These are phyloP conservation scores for Corvus moneduloides DNA, from an alignment of 2,113 vertebrate genomes.

Conservation along the genomic window DNA sequence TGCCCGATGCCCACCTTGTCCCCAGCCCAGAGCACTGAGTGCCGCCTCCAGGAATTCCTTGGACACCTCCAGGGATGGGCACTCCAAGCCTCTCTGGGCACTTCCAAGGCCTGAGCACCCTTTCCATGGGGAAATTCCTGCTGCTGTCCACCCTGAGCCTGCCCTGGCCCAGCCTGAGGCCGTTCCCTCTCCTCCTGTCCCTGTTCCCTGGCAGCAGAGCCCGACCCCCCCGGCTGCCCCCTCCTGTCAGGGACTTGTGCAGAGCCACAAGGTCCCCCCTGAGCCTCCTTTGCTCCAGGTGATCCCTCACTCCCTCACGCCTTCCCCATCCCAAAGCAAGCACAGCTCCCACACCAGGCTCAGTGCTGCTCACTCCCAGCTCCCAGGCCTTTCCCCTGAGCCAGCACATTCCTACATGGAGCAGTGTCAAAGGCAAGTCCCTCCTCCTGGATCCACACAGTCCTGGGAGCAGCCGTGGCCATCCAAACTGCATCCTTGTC, in stretches of 20 bases:
- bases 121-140: background rate
- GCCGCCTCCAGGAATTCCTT: background rate
- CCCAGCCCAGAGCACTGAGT: background rate
- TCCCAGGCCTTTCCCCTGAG: background rate
- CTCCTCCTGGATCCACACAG: rapidly evolving
- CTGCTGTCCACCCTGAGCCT: background rate
- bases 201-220: background rate
- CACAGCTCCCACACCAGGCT: rapidly evolving
- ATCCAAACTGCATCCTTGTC: background rate
- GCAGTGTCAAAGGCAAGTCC: rapidly evolving
- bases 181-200: background rate
- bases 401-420: rapidly evolving
- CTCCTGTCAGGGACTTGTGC: background rate
- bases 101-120: rapidly evolving
- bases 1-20: rapidly evolving
- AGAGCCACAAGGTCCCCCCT: background rate
- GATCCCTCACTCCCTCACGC: background rate
- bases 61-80: background rate
- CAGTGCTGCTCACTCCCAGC: background rate
- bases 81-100: background rate
- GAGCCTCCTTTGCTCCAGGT: background rate
- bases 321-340: background rate
- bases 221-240: background rate
- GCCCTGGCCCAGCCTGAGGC: background rate
- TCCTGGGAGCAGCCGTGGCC: rapidly evolving